Evolutionary conservation across 2,113 vertebrate genomes (phyloP), one percentile per base, ranked within the genome.

Genomic region (Plecturocebus donacophilus): DNA sequence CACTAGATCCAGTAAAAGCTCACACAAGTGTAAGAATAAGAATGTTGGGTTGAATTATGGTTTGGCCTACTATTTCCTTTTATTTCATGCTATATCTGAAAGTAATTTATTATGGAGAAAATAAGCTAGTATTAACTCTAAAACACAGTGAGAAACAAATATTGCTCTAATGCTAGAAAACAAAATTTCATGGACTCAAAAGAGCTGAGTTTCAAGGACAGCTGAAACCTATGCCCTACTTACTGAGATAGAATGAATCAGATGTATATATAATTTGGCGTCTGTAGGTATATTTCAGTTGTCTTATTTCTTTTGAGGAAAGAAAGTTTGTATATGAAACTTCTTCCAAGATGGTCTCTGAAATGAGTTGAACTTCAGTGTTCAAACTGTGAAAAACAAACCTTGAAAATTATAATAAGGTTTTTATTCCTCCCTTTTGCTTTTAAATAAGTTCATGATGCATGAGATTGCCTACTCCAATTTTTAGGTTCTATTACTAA

Each of bases 401-500:
- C 56, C 71, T 91, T 95, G 47, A 58, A 87, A 61, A 40, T 54
- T 49, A 96, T 88, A 90, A 10, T 40, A 81, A 92, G 14, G 35
- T 66, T 79, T 97, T 88, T 64, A 61, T 38, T 98, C 76, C 86
- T 92, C 27, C 27, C 45, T 86, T 92, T 84, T 86, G 49, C 83
- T 95, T 90, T 92, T 91, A 88, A 97, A 90, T 0, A 0, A 91
- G 71, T 87, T 90, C 35, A 61, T 75, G 70, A 97, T 84, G 68
- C 83, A 88, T 54, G 54, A 96, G 87, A 84, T 32, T 82, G 30
- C 80, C 89, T 95, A 40, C 85, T 54, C 66, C 90, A 56, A 45
- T 96, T 95, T 92, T 96, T 84, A 91, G 88, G 70, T 79, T 96
- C 64, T 88, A 82, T 79, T 93, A 97, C 88, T 97, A 98, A 97